phyloP scores from a whole-genome alignment of 92 coral and sea anemone genomes.

The Galaxea fascicularis region DNA sequence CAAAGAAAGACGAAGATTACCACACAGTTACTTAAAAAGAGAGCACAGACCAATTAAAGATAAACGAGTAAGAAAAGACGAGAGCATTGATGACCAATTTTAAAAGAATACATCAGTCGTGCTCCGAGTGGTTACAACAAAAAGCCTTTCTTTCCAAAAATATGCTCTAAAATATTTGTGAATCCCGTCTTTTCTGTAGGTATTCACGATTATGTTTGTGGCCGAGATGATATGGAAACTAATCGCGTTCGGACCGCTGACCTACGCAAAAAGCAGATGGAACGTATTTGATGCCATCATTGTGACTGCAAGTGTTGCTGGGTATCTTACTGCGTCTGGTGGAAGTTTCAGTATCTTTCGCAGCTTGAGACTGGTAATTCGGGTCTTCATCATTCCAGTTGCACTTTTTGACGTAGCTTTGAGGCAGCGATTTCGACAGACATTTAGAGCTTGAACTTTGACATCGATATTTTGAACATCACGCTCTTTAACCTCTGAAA shows the following conservation, averaged over 20 bases:
- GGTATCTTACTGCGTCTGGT: constrained; percentile 70
- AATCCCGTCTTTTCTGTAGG: constrained; percentile 23
- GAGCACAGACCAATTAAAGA: too few relatives aligned
- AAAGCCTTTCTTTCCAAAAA: neutral
- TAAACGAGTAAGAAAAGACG: too few relatives aligned
- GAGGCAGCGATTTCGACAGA: too few relatives aligned
- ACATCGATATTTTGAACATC: too few relatives aligned
- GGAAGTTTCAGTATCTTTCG: constrained; percentile 88
- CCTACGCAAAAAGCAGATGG: constrained; percentile 84
- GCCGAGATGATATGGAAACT: constrained; percentile 80
- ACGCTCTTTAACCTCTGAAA: too few relatives aligned
- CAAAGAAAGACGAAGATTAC: too few relatives aligned
- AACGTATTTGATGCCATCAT: constrained; percentile 79
- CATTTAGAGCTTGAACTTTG: too few relatives aligned
- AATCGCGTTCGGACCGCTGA: constrained; percentile 64
- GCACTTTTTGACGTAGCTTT: neutral
- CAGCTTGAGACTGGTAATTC: constrained; percentile 82
- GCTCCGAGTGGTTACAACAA: too few relatives aligned
- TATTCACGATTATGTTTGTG: constrained; percentile 77
- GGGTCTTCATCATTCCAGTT: neutral
- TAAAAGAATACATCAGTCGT: too few relatives aligned
- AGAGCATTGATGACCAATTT: too few relatives aligned
- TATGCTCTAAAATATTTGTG: neutral
- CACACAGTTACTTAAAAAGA: too few relatives aligned
- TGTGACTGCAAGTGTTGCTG: constrained; percentile 77